Evolutionary conservation across 2,113 vertebrate genomes (phyloP).

Genomic region (Aythya baeri): DNA sequence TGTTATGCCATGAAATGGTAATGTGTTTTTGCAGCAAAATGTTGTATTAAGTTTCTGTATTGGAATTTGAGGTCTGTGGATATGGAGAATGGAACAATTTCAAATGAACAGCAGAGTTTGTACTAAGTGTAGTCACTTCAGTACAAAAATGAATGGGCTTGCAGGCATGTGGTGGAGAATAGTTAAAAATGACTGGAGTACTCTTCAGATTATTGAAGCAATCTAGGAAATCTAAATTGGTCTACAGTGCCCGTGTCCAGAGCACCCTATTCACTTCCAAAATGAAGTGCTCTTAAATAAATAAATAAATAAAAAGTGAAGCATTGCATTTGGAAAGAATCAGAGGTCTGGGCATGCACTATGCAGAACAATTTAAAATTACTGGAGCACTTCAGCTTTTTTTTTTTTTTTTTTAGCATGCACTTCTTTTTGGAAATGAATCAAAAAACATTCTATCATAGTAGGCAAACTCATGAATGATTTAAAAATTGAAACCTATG

Average conservation of each 20-base stretch:
- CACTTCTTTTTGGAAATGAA: slow-evolving; percentile 65
- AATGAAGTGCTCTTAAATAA: slow-evolving; percentile 71
- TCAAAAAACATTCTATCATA: slow-evolving; percentile 44
- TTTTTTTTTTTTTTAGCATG: slow-evolving; percentile 27
- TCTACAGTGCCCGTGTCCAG: slow-evolving; percentile 42
- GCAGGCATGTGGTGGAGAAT: slow-evolving; percentile 2
- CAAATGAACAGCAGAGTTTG: slow-evolving; percentile 28
- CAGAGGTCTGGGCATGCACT: slow-evolving; percentile 39
- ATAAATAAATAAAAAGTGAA: background rate
- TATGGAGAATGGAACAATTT: slow-evolving; percentile 19
- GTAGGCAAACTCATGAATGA: slow-evolving; percentile 20
- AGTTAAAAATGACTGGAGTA: slow-evolving; percentile 56
- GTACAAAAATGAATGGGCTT: slow-evolving; percentile 40
- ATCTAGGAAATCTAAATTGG: slow-evolving; percentile 72
- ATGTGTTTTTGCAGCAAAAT: background rate
- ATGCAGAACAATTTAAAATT: slow-evolving; percentile 68
- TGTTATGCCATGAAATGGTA: background rate
- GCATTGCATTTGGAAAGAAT: slow-evolving; percentile 63
- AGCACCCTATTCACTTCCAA: slow-evolving; percentile 69
- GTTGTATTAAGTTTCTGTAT: background rate
- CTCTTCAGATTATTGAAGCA: slow-evolving; percentile 68
- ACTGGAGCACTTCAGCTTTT: slow-evolving; percentile 48
- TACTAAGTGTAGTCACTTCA: slow-evolving; percentile 39
- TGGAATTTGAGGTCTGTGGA: slow-evolving; percentile 3
- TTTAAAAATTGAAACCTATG: slow-evolving; percentile 31